phyloP scores from a whole-genome alignment of 2,113 vertebrate species.

The Rattus norvegicus region GRCr8 NC_086032.1:69424501-69425000 shows the following conservation, averaged over 20 bases:
- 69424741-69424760: neutral
- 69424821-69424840: neutral
- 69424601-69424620: neutral
- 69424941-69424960: too few species aligned
- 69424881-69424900: neutral
- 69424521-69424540: too few species aligned
- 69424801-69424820: neutral
- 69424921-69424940: too few species aligned
- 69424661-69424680: neutral
- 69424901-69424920: neutral
- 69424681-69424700: neutral
- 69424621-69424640: constrained; percentile 12
- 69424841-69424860: neutral
- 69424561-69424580: too few species aligned
- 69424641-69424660: neutral
- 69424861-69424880: neutral
- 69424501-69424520: too few species aligned
- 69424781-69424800: neutral
- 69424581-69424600: too few species aligned
- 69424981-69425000: too few species aligned
- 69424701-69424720: constrained; percentile 1
- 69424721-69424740: neutral
- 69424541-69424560: too few species aligned
- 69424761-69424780: constrained; percentile 12
- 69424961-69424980: too few species aligned